A percentile compares a stretch with the other conserved stretches of the same genome.
Conservation (phyloP, 2,797 vertebrate species). For the Rhyacichthys aspro region DNA sequence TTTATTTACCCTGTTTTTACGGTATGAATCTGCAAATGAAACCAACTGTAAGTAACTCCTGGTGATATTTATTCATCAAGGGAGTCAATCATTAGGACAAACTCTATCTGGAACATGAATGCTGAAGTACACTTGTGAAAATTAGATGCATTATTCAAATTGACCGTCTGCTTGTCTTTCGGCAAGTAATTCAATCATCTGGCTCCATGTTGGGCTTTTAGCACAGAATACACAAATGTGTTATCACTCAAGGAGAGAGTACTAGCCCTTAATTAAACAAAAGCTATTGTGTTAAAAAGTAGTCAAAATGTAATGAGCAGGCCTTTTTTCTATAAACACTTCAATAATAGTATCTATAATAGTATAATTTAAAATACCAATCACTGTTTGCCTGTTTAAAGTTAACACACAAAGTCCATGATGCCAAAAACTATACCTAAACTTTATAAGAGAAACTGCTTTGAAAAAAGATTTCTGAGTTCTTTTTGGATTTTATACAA, state of each 20-base stretch:
- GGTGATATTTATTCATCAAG: constrained; percentile 40
- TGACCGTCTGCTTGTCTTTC: constrained; percentile 36
- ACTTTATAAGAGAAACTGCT: too few relatives aligned
- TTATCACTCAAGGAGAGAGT: background rate
- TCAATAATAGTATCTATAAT: too few relatives aligned
- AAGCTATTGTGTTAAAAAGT: background rate
- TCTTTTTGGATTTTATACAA: background rate
- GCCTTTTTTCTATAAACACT: background rate
- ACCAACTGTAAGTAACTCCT: constrained; percentile 27
- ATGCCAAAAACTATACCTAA: too few relatives aligned
- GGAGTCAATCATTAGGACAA: constrained; percentile 34
- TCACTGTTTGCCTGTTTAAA: too few relatives aligned
- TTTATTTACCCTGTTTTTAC: constrained; percentile 4
- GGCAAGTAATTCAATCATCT: constrained; percentile 51
- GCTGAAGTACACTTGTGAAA: constrained; percentile 64
- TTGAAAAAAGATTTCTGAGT: too few relatives aligned
- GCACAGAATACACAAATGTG: constrained; percentile 18
- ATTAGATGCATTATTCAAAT: constrained; percentile 68
- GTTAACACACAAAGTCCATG: too few relatives aligned
- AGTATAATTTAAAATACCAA: too few relatives aligned
- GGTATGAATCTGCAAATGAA: constrained; percentile 26
- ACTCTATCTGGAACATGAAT: constrained; percentile 20
- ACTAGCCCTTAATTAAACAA: background rate
- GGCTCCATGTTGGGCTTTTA: constrained; percentile 27
- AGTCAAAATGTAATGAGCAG: background rate